Conservation (phyloP, 1,140 invertebrate species). For the Pachypsylla venusta region DNA sequence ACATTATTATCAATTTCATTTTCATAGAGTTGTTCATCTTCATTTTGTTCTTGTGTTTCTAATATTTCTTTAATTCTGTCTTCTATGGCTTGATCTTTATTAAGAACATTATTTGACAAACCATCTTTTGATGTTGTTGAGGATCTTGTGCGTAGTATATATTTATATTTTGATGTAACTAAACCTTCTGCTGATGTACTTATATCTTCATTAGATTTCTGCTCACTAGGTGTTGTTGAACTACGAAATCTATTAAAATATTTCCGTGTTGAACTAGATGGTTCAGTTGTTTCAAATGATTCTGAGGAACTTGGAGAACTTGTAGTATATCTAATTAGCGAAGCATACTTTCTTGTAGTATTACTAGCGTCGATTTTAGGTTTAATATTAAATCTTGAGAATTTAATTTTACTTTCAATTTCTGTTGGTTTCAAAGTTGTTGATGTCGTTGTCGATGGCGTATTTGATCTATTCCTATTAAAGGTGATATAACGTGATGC, state of each 20-base stretch:
- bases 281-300: neutral
- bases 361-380: neutral
- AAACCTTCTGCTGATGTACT: neutral
- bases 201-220: neutral
- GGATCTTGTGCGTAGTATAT: neutral
- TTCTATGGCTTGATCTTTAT: neutral
- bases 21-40: conserved; percentile 2
- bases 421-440: neutral
- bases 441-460: neutral
- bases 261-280: neutral
- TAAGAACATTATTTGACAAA: neutral
- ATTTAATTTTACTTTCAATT: neutral
- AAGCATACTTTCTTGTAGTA: neutral
- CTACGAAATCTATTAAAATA: neutral
- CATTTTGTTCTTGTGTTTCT: neutral
- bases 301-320: neutral
- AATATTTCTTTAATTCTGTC: conserved; percentile 6
- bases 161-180: neutral
- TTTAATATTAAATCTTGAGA: neutral
- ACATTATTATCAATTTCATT: conserved; percentile 5
- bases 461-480: neutral
- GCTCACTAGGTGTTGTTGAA: neutral
- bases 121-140: neutral
- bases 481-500: neutral
- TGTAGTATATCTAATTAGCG: neutral